Conservation (phyloP, 2,797 vertebrate species). For the Champsocephalus esox region DNA sequence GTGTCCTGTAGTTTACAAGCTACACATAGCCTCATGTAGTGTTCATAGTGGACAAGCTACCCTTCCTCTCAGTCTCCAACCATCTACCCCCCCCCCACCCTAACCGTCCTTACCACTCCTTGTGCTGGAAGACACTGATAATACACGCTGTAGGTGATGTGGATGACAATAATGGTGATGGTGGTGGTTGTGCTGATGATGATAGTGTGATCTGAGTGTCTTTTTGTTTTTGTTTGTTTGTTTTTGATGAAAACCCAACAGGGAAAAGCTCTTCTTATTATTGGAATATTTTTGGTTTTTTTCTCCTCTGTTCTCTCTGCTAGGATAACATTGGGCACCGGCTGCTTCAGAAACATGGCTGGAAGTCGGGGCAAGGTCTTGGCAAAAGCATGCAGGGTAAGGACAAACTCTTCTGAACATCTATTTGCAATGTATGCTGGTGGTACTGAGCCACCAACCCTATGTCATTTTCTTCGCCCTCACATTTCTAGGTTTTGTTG, state of each 20-base stretch:
- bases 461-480: slow-evolving; percentile 59
- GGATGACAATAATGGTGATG: slow-evolving; percentile 74
- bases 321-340: slow-evolving; percentile 99
- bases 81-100: slow-evolving; percentile 42
- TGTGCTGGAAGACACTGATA: slow-evolving; percentile 83
- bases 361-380: slow-evolving; percentile 99
- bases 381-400: slow-evolving; percentile 99
- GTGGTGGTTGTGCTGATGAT: slow-evolving; percentile 81
- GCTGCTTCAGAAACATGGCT: slow-evolving; percentile 99
- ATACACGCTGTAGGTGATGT: slow-evolving; percentile 82
- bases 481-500: slow-evolving; percentile 33
- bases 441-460: slow-evolving; percentile 46
- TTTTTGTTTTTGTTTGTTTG: slow-evolving; percentile 57
- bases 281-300: slow-evolving; percentile 99
- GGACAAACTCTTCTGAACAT: slow-evolving; percentile 61
- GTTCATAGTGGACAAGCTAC: slow-evolving; percentile 59
- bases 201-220: slow-evolving; percentile 81
- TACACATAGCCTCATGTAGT: slow-evolving; percentile 66
- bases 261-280: slow-evolving; percentile 98
- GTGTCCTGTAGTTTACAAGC: slow-evolving; percentile 59
- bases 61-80: slow-evolving; percentile 60
- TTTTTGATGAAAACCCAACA: slow-evolving; percentile 76
- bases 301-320: slow-evolving; percentile 94
- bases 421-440: slow-evolving; percentile 44
- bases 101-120: slow-evolving; percentile 64